phyloP scores from a whole-genome alignment of 2,113 vertebrate species.

The Malaclemys terrapin region DNA sequence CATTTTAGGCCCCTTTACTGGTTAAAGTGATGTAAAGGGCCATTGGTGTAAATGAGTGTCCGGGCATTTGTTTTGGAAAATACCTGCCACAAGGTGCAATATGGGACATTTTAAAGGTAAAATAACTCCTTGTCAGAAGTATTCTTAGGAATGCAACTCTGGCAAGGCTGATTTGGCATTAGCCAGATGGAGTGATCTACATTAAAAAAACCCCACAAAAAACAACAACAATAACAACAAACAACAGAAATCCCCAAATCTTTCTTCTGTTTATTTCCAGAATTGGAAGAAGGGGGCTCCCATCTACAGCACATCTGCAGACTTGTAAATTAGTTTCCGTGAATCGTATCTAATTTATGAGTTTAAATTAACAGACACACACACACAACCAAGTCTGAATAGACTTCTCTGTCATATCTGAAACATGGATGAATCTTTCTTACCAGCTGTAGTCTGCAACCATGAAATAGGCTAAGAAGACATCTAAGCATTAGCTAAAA shows the following conservation, averaged over 20 bases:
- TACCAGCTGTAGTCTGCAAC: not conserved
- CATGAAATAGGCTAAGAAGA: not conserved
- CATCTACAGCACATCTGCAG: rapidly evolving
- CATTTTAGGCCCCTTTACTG: not conserved
- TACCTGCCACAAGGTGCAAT: not conserved
- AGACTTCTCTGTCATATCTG: not conserved
- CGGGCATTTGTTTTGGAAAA: not conserved
- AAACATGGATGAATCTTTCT: not conserved
- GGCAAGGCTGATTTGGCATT: not conserved
- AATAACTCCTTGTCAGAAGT: not conserved
- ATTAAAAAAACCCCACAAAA: not conserved
- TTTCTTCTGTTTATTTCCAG: not conserved
- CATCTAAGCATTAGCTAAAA: not conserved
- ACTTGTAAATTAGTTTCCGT: rapidly evolving
- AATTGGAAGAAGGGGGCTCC: not conserved
- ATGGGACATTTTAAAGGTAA: not conserved
- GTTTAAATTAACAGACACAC: not conserved
- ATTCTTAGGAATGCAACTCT: not conserved
- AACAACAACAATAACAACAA: too few species aligned
- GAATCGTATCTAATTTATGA: not conserved
- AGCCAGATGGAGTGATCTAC: not conserved
- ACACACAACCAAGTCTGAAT: not conserved
- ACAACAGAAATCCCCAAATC: rapidly evolving
- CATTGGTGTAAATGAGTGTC: rapidly evolving
- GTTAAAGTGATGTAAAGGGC: not conserved